Evolutionary conservation across 2,888 invertebrate species (phyloP), one percentile per base, ranked within the genome.

Genomic region (Gibbula magus): DNA sequence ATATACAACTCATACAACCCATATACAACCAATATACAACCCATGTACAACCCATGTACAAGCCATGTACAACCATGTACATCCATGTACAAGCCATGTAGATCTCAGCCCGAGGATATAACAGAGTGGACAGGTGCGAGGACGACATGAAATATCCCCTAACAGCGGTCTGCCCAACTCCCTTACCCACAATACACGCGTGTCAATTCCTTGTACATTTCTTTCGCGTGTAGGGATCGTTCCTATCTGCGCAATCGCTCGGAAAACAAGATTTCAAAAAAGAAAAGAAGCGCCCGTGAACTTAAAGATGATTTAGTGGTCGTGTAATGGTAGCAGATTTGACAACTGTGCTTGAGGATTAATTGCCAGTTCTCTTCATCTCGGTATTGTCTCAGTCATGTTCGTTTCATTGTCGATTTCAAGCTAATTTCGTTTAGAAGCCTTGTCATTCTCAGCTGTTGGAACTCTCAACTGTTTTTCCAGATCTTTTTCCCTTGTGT

Each of bases 201-300:
- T 70, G 70, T 70, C 70, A 70, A 70, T 70, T 70, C 18, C 70
- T 39, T 39, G 70, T 70, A 70, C 70, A 70, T 70, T 70, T 70
- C 35, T 70, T 70, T 70, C 39, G 70, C 70, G 70, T 35, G 29
- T 39, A 20, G 39, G 25, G 35, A 70, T 70, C 70, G 13, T 16
- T 18, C 16, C 29, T 32, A 70, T 70, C 70, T 35, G 70, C 39
- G 10, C 39, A 32, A 70, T 70, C 70, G 70, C 70, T 70, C 70
- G 35, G 35, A 70, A 70, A 70, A 35, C 35, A 35, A 32, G 32
- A 70, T 70, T 70, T 70, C 70, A 70, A 70, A 70, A 22, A 18
- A 70, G 70, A 70, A 70, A 61, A 39, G 20, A 32, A 70, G 70
- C 20, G 39, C 16, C 10, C 20, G 70, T 45, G 45, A 45, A 45